Evolutionary conservation across 2,113 vertebrate genomes (phyloP), one percentile per base, ranked within the genome.

Genomic region (Lasiurus cinereus): DNA sequence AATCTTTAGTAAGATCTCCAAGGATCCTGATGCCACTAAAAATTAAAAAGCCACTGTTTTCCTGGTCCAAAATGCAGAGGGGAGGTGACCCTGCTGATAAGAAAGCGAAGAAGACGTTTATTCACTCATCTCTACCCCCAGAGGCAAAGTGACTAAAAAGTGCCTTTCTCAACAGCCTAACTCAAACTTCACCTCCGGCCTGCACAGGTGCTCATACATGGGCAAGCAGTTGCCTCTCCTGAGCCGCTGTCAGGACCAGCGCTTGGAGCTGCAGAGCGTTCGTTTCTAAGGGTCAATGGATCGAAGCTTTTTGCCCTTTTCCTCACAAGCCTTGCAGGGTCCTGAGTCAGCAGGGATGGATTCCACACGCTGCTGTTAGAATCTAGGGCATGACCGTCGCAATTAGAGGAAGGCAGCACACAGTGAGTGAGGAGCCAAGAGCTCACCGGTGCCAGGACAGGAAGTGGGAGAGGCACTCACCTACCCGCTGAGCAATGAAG

Each of bases 21-120:
- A 70, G 79, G 52, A 92, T 70, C 87, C 89, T 83, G 54, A n/a
- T 85, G 52, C 52, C 67, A 56, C 27, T 43, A 43, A 83, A 94
- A 72, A 6, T 43, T 39, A 52, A 84, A 80, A 89, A 67, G 74
- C 3, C 69, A 86, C 4, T n/a, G 70, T 36, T 69, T 73, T 27
- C 48, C 39, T 85, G 52, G 39, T 77, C 31, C 50, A 82, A 73
- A 90, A 79, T 46, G 31, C 46, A 92, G 83, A 64, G 36, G 39
- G 54, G 14, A 54, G 29, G 31, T 8, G n/a, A n/a, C 54, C n/a
- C 1, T 12, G 39, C 66, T 33, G 48, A 76, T 3, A 9, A 83
- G 21, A 89, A 74, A 76, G 13, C 3, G 6, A 56, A 9, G 39
- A 12, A 9, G 39, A 12, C n/a, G 67, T 84, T 33, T 27, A 22